Evolutionary conservation across 2,888 invertebrate genomes (phyloP), one percentile per base, ranked within the genome.

Genomic region (Ischnura elegans): DNA sequence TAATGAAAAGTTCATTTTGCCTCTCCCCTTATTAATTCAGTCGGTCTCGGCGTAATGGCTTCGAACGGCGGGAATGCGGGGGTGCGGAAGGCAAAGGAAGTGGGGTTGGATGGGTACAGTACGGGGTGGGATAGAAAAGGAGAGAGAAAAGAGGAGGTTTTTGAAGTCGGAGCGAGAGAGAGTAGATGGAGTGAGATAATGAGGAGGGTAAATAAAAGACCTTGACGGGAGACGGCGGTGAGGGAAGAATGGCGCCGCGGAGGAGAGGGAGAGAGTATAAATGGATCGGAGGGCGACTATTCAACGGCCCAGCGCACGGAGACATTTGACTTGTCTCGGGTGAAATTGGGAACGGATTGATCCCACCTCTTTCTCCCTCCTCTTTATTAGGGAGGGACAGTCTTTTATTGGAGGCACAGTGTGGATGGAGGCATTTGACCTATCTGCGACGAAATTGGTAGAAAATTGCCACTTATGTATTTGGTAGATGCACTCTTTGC

Each of bases 101-200:
- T 2, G n/a, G 25, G 61, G 25, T 4, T 3, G 76, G 76, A 16
- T 13, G 4, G 76, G 61, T 8, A 36, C 1, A 5, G 3, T 13
- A 76, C 0, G 76, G 76, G 36, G 36, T 1, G 13, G 76, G 36
- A 10, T 0, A 36, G 76, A 13, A n/a, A 10, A 36, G 10, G 76
- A 76, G 29, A 13, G 36, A 36, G 76, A 16, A n/a, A n/a, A 25
- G 25, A 25, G 25, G 61, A 2, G 61, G 5, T 21, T n/a, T 25
- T 25, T 10, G n/a, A 61, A 25, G 61, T 25, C 36, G 25, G 76
- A 36, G 29, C 3, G 76, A 13, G 29, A 76, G 76, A 13, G 29
- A 76, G 76, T 76, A 76, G 76, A 76, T 76, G 76, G 76, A 76
- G 76, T 76, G 76, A 76, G 76, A 76, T 76, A 76, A 76, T 76